A percentile compares a stretch with the other conserved stretches of the same genome.
These are phyloP conservation scores for Danio tinwini DNA, from an alignment of 2,797 vertebrate genomes.

Conservation along the genomic window DNA sequence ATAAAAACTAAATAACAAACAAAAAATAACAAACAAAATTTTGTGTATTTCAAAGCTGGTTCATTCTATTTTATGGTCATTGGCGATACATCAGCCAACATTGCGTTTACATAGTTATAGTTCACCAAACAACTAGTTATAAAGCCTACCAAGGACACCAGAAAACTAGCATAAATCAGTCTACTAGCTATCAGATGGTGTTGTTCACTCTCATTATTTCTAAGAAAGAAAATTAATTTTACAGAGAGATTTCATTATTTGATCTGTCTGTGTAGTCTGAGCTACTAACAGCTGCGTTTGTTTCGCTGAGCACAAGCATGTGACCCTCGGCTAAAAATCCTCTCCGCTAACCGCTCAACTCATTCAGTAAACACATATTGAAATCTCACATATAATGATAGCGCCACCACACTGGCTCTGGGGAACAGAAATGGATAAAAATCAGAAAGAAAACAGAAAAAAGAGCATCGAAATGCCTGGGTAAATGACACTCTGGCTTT, in stretches of 20 bases:
- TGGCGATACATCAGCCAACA: not conserved
- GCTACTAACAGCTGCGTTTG: not conserved
- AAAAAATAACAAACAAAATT: no score
- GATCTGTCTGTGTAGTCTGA: conserved; percentile 17
- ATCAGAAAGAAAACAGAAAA: conserved; percentile 72
- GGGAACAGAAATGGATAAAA: conserved; percentile 28
- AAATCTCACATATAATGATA: conserved; percentile 40
- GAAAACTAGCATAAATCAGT: not conserved
- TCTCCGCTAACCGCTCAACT: conserved; percentile 20
- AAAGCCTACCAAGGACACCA: not conserved
- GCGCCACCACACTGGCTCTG: not conserved
- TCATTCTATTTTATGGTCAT: no score
- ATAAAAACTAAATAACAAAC: no score
- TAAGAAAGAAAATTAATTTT: conserved; percentile 19
- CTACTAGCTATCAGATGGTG: conserved; percentile 1
- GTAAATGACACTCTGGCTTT: conserved; percentile 41
- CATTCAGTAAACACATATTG: conserved; percentile 35
- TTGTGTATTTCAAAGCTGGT: not conserved
- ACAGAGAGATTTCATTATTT: conserved; percentile 35
- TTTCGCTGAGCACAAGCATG: not conserved
- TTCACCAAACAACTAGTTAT: not conserved
- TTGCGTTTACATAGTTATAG: not conserved
- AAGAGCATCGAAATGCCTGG: conserved; percentile 63
- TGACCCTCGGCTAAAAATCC: conserved; percentile 22
- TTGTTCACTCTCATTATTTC: conserved; percentile 29